phyloP scores from a whole-genome alignment of 2,113 vertebrate genomes.

The Otocyon megalotis region DNA sequence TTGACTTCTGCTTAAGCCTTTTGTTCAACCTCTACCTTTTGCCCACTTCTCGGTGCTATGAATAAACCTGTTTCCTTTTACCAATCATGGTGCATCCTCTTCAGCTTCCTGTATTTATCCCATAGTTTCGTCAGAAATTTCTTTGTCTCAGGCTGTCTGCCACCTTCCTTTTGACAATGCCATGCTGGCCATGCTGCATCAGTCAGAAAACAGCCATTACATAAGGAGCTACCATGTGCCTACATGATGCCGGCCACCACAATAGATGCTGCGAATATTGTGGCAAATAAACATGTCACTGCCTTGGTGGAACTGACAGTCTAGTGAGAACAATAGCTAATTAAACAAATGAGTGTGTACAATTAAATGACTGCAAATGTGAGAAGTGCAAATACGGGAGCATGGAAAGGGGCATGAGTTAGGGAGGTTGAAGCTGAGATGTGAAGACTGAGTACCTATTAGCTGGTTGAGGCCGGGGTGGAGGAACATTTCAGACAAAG shows the following conservation, averaged over 20 bases:
- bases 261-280: neutral
- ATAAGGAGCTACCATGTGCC: fast-evolving
- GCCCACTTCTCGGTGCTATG: constrained; percentile 28
- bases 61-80: constrained; percentile 56
- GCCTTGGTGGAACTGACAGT: neutral
- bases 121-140: constrained; percentile 28
- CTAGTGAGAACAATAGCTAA: neutral
- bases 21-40: constrained; percentile 46
- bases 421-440: neutral
- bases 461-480: neutral
- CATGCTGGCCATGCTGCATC: neutral
- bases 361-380: neutral
- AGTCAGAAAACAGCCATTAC: neutral
- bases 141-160: neutral
- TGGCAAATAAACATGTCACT: neutral
- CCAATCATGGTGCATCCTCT: neutral
- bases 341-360: neutral
- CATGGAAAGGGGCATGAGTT: neutral
- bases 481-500: neutral
- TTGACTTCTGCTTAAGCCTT: constrained; percentile 30
- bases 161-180: neutral
- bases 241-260: neutral
- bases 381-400: neutral
- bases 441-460: neutral
- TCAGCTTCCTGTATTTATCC: constrained; percentile 11